A percentile compares a stretch with the other conserved stretches of the same genome.
Conservation (phyloP, 2,888 invertebrate species). For the Limnephilus auricula region DNA sequence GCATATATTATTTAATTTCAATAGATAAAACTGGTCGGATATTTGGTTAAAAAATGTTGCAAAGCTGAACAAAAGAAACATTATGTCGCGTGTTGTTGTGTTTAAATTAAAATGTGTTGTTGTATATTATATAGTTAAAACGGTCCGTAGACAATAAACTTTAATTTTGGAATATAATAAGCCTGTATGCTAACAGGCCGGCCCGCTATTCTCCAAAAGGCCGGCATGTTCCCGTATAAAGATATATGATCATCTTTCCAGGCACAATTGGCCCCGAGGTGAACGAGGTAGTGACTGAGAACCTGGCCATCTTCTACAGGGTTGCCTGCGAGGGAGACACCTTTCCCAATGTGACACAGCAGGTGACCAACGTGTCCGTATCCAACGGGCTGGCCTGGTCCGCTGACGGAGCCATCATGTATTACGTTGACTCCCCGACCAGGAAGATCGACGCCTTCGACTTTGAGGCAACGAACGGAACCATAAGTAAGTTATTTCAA, state of each 20-base stretch:
- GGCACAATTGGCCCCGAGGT: slow-evolving; percentile 82
- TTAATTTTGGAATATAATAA: too few species aligned
- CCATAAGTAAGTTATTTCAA: slow-evolving; percentile 74
- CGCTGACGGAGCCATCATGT: slow-evolving; percentile 82
- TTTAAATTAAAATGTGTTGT: too few species aligned
- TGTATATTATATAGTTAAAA: too few species aligned
- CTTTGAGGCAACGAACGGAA: slow-evolving; percentile 79
- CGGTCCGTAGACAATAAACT: too few species aligned
- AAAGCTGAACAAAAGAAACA: background rate
- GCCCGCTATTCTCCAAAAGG: too few species aligned
- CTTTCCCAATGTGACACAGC: slow-evolving; percentile 70
- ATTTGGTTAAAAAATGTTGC: background rate
- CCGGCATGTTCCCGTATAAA: background rate
- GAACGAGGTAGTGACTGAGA: slow-evolving; percentile 72
- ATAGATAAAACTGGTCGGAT: background rate
- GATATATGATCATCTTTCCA: slow-evolving; percentile 68
- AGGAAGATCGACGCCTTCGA: slow-evolving; percentile 83
- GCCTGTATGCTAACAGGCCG: too few species aligned
- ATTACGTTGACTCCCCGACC: slow-evolving; percentile 87
- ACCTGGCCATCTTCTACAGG: slow-evolving; percentile 80
- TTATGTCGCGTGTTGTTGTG: too few species aligned
- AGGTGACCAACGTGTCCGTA: slow-evolving; percentile 76
- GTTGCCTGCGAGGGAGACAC: slow-evolving; percentile 71
- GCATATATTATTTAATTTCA: background rate
- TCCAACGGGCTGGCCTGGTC: slow-evolving; percentile 91